phyloP scores from a whole-genome alignment of 2,113 vertebrate genomes.

The Myotis brandtii region DNA sequence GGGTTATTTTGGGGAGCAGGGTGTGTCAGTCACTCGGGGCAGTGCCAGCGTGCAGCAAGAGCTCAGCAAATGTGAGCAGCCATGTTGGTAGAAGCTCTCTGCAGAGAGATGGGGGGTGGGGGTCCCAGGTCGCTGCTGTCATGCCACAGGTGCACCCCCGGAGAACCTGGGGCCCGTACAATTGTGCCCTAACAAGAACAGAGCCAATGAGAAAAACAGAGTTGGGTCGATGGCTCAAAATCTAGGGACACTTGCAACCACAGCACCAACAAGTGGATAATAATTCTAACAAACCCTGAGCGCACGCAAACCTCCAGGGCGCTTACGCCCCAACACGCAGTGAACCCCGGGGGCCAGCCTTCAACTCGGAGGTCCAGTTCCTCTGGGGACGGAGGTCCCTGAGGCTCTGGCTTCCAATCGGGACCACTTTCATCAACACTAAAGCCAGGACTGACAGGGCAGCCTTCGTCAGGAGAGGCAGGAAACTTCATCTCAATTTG shows the following conservation, averaged over 20 bases:
- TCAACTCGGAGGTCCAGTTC: rapidly evolving
- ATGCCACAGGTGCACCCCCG: rapidly evolving
- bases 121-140: not conserved
- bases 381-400: not conserved
- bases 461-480: not conserved
- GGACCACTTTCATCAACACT: not conserved
- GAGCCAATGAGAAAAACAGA: not conserved
- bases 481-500: not conserved
- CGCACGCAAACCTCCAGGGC: no score
- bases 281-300: not conserved
- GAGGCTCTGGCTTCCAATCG: not conserved
- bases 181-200: not conserved
- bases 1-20: not conserved
- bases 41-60: not conserved
- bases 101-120: rapidly evolving
- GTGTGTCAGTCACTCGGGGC: not conserved
- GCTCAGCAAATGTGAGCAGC: not conserved
- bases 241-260: not conserved
- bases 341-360: not conserved
- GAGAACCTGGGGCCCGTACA: not conserved
- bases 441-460: not conserved
- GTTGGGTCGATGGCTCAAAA: not conserved
- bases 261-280: not conserved
- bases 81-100: rapidly evolving
- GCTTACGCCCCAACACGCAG: not conserved